Conservation (phyloP, 2,797 vertebrate species). For the Spea hammondii region DNA sequence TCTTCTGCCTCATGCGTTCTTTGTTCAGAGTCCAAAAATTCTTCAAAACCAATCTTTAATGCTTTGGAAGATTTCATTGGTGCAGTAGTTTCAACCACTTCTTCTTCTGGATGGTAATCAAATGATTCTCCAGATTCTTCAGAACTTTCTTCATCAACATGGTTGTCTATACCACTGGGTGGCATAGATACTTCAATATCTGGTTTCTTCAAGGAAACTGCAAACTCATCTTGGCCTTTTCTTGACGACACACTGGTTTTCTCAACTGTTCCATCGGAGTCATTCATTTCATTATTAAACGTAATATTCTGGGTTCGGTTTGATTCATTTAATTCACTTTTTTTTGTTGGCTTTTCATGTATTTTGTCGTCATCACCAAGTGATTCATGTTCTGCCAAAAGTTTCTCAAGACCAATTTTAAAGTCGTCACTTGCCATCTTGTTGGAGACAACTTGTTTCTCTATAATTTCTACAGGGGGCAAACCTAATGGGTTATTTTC, state of each 20-base stretch:
- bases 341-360: neutral
- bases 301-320: neutral
- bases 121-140: no score
- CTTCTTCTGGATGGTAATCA: neutral
- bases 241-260: neutral
- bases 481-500: neutral
- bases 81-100: neutral
- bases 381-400: constrained; percentile 6
- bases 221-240: neutral
- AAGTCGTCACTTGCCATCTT: constrained; percentile 1
- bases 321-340: neutral
- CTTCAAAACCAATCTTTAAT: neutral
- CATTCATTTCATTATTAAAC: neutral
- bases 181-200: neutral
- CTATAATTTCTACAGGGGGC: constrained; percentile 10
- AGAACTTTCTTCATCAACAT: no score
- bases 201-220: neutral
- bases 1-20: neutral
- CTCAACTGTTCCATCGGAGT: constrained; percentile 1
- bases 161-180: no score
- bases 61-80: neutral
- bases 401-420: constrained; percentile 10
- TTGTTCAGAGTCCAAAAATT: neutral
- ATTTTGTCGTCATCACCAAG: neutral
- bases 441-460: neutral